These are phyloP conservation scores for Amphibalanus amphitrite DNA, from an alignment of 1,140 invertebrate species.

Conservation along the genomic window DNA sequence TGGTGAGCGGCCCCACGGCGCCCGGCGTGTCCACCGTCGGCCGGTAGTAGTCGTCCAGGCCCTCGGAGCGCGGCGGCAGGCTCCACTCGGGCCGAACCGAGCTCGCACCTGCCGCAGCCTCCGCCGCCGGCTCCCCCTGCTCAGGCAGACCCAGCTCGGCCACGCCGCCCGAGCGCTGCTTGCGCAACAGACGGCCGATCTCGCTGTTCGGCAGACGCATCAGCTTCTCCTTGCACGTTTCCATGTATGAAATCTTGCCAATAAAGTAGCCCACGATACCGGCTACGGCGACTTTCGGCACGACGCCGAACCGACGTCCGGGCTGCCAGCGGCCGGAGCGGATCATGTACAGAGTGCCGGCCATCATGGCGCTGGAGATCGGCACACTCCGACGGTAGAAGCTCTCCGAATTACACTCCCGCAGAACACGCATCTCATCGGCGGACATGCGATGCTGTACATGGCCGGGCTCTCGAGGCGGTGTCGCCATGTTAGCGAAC, in stretches of 20 bases:
- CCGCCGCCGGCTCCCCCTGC: not conserved
- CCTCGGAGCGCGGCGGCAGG: constrained; percentile 3
- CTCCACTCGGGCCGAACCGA: not conserved
- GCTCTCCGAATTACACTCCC: constrained; percentile 50
- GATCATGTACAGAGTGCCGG: constrained; percentile 32
- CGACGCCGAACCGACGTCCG: constrained; percentile 39
- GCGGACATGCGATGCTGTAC: not conserved
- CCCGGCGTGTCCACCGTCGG: constrained; percentile 1
- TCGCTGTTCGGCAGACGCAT: constrained; percentile 45
- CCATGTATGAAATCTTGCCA: constrained; percentile 55
- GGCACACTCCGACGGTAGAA: constrained; percentile 49
- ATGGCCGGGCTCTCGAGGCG: no score
- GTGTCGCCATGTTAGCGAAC: no score
- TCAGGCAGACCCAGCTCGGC: constrained; percentile 3
- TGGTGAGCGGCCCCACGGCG: not conserved
- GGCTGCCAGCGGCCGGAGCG: constrained; percentile 32
- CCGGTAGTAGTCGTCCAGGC: constrained; percentile 7
- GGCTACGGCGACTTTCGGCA: constrained; percentile 43
- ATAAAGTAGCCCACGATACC: constrained; percentile 48
- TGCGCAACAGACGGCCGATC: constrained; percentile 38
- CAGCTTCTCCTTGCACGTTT: constrained; percentile 49
- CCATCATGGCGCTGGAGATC: constrained; percentile 36
- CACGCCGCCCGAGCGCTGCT: constrained; percentile 22
- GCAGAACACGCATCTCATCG: constrained; percentile 44
- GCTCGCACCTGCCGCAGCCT: not conserved